Percentiles rank a stretch among this genome's conserved stretches.
These are phyloP conservation scores for Ephestia elutella DNA, from an alignment of 1,140 invertebrate species.

Conservation along the genomic window DNA sequence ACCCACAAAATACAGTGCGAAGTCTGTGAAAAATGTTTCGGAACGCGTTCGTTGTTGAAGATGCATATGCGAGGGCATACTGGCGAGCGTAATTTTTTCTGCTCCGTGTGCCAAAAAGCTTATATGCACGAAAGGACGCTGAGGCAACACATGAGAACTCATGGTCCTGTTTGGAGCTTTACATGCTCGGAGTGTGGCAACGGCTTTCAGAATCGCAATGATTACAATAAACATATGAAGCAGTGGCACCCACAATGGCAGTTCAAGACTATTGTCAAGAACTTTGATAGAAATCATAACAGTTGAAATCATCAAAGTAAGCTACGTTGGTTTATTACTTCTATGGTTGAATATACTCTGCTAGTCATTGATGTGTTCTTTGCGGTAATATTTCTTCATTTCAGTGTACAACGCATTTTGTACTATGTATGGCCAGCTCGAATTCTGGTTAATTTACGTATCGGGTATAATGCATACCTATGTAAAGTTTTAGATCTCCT, in stretches of 20 bases:
- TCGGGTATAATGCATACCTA: no score
- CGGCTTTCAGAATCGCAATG: slow-evolving; percentile 65
- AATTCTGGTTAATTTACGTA: no score
- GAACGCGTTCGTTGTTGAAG: slow-evolving; percentile 76
- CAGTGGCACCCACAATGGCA: slow-evolving; percentile 66
- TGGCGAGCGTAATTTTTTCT: slow-evolving; percentile 78
- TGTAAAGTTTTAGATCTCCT: no score
- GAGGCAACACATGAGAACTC: slow-evolving; percentile 81
- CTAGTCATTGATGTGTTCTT: no score
- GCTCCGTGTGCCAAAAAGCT: slow-evolving; percentile 75
- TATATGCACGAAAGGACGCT: slow-evolving; percentile 82
- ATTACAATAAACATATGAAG: slow-evolving; percentile 63
- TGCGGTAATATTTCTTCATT: no score
- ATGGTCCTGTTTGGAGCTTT: slow-evolving; percentile 74
- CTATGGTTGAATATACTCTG: no score
- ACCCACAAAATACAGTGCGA: slow-evolving; percentile 75
- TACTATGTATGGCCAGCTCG: no score
- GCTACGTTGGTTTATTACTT: no score
- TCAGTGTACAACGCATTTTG: no score
- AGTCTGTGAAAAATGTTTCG: slow-evolving; percentile 74
- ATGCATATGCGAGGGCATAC: slow-evolving; percentile 83
- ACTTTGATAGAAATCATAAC: slow-evolving; percentile 32
- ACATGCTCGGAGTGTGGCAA: slow-evolving; percentile 72
- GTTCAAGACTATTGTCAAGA: slow-evolving; percentile 48
- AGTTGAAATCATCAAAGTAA: slow-evolving; percentile 14